Conservation (phyloP, 2,113 vertebrate genomes). For the Pterocles gutturalis region DNA sequence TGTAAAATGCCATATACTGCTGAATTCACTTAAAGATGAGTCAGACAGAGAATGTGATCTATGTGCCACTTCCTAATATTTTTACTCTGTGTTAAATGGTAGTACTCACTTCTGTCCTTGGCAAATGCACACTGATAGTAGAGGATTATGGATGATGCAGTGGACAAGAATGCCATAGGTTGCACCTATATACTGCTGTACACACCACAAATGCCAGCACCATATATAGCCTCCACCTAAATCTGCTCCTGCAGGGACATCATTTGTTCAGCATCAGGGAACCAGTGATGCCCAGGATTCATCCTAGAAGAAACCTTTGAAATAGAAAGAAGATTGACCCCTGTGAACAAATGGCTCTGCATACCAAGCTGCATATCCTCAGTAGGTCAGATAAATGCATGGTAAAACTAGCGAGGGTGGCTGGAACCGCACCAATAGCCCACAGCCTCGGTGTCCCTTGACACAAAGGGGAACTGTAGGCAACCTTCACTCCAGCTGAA, state of each 20-base stretch:
- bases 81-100: not conserved
- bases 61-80: not conserved
- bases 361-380: not conserved
- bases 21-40: not conserved
- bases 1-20: not conserved
- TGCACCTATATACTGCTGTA: not conserved
- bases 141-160: not conserved
- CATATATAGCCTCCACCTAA: no score
- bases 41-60: not conserved
- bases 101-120: not conserved
- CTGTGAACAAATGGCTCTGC: conserved; percentile 32
- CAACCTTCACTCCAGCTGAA: not conserved
- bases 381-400: conserved; percentile 14
- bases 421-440: not conserved
- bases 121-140: not conserved
- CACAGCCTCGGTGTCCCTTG: not conserved
- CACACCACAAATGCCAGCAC: not conserved
- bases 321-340: conserved; percentile 20
- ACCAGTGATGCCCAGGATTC: not conserved
- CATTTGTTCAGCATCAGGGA: not conserved
- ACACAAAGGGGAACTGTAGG: not conserved
- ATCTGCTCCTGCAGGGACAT: not conserved
- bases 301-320: conserved; percentile 20
- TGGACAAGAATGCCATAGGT: not conserved
- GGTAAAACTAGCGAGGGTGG: not conserved